phyloP scores from a whole-genome alignment of 2,113 vertebrate genomes.

The Myrmecobius fasciatus region DNA sequence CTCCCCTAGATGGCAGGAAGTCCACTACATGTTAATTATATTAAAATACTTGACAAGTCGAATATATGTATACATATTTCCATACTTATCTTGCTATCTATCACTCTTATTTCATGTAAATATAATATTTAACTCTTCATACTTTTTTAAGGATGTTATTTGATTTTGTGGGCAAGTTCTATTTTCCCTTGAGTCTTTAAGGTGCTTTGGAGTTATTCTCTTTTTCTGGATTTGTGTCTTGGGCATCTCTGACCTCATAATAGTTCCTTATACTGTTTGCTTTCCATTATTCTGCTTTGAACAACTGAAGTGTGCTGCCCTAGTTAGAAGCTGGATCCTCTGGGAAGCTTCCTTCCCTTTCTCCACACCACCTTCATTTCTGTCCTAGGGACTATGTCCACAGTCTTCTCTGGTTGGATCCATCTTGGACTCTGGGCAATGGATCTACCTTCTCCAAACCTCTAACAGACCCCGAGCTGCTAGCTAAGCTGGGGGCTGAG shows the following conservation, averaged over 20 bases:
- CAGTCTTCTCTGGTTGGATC: neutral
- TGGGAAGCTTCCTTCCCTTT: neutral
- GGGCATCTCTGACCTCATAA: neutral
- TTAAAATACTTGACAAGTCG: too few species aligned
- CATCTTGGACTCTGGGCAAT: neutral
- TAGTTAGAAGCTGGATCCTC: neutral
- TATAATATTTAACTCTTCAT: neutral
- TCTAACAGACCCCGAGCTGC: neutral
- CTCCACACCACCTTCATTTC: neutral
- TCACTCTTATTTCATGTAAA: neutral
- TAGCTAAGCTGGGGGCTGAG: neutral
- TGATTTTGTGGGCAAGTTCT: neutral
- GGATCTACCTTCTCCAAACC: neutral
- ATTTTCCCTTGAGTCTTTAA: neutral
- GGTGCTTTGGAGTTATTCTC: neutral
- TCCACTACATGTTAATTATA: too few species aligned
- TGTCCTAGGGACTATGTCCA: neutral
- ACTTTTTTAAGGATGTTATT: neutral
- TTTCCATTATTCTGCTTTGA: neutral
- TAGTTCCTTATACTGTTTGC: neutral
- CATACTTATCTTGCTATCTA: too few species aligned
- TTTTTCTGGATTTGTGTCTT: neutral
- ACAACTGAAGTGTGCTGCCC: neutral
- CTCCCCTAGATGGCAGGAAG: too few species aligned
- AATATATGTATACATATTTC: too few species aligned